These are phyloP conservation scores for Heteractis magnifica DNA, from an alignment of 92 coral and sea anemone species.

Conservation along the genomic window DNA sequence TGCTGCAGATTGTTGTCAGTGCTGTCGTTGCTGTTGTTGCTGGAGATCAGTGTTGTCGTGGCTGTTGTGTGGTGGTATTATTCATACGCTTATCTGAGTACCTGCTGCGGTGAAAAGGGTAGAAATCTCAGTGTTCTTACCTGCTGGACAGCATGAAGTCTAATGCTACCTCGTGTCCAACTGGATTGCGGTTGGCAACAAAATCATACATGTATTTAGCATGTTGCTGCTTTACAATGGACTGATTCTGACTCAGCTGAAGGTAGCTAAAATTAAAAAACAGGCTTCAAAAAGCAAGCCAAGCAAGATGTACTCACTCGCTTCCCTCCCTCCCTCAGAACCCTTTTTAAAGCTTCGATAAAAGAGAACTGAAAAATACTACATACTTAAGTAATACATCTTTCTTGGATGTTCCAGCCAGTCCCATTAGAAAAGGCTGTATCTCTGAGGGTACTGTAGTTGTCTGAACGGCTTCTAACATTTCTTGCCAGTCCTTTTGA, in stretches of 20 bases:
- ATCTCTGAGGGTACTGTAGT: slow-evolving; percentile 67
- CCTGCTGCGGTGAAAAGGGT: no score
- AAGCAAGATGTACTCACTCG: neutral
- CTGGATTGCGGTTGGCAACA: slow-evolving; percentile 6
- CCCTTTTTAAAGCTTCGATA: no score
- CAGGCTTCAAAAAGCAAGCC: no score
- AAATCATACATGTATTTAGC: slow-evolving; percentile 6
- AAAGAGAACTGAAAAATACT: neutral
- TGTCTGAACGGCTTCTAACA: slow-evolving; percentile 50
- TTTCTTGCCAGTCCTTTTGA: slow-evolving; percentile 59
- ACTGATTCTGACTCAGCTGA: neutral
- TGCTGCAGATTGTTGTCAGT: no score
- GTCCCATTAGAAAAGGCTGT: slow-evolving; percentile 49
- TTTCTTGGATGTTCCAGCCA: slow-evolving; percentile 61
- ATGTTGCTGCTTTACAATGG: neutral
- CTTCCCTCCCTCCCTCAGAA: neutral
- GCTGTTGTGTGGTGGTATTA: no score
- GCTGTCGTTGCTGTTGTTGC: no score
- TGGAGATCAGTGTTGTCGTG: no score
- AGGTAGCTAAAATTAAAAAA: neutral
- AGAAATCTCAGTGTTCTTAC: neutral
- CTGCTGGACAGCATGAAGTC: neutral
- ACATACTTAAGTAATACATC: slow-evolving; percentile 57
- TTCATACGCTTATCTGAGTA: no score
- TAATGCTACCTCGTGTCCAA: neutral